Evolutionary conservation across 1,140 invertebrate species (phyloP).

Genomic region (Geopemphigus sp.): DNA sequence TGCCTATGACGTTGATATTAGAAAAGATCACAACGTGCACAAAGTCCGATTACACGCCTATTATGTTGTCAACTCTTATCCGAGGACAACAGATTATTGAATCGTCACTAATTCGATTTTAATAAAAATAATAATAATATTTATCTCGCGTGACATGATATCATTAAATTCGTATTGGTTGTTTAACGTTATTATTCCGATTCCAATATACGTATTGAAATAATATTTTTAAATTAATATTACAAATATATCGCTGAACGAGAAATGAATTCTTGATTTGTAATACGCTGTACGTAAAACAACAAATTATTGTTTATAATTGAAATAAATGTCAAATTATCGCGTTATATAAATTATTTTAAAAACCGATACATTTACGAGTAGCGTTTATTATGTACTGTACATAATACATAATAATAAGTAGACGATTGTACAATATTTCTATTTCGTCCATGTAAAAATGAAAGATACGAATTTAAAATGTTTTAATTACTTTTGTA

Average conservation of each 20-base stretch:
- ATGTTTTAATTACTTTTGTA: too few relatives aligned
- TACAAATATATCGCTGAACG: not conserved
- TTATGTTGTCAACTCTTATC: not conserved
- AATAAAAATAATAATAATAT: not conserved
- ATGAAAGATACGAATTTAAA: too few relatives aligned
- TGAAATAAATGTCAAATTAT: too few relatives aligned
- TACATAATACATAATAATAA: too few relatives aligned
- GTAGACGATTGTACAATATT: too few relatives aligned
- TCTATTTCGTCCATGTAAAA: too few relatives aligned
- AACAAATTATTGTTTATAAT: too few relatives aligned
- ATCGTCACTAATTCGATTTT: not conserved
- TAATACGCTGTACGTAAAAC: too few relatives aligned
- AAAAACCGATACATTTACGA: too few relatives aligned
- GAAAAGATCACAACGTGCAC: not conserved
- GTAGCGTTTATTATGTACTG: too few relatives aligned
- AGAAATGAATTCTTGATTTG: not conserved
- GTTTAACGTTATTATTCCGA: not conserved
- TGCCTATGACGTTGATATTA: not conserved
- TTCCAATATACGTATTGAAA: not conserved
- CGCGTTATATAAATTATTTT: too few relatives aligned
- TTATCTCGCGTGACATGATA: not conserved
- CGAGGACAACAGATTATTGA: slow-evolving; percentile 4
- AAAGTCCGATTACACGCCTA: not conserved
- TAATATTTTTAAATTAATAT: slow-evolving; percentile 1
- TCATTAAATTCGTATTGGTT: not conserved